Base-by-base conservation (phyloP, 2,797 vertebrate species). In the Tangara arthus region DNA sequence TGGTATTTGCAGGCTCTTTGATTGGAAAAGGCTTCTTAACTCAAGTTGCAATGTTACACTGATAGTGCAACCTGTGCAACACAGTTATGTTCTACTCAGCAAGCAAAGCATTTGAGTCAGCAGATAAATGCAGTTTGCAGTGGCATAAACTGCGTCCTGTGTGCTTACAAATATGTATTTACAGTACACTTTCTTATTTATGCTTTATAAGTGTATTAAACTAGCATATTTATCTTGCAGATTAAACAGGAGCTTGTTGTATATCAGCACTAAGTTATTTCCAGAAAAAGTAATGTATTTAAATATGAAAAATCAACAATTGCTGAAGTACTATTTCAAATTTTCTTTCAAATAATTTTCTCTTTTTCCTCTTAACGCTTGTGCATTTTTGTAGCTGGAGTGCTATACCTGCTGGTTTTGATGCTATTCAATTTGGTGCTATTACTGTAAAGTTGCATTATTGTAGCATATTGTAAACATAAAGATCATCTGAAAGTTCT, bases 251-350 rank as follows among this genome's bases (percentile, higher is more conserved):
- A 80, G 9, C 13, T 91, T 68, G 15, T 78, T 90, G 21, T 79
- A 35, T 41, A 65, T 65, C 37, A 71, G 57, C 20, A 63, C 73
- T 57, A 94, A 83, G 30, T 92, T 53, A 64, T 91, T 97, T 93
- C 60, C 80, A 90, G 77, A 41, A 69, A 95, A 94, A 41, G 4
- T 42, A 28, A 84, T 88, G 71, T 76, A 96, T 91, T 96, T 90
- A 84, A 68, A 87, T 95, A 47, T 70, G 28, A 69, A 94, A 96
- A 84, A 65, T 75, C 78, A 95, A 80, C 6, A 24, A 57, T 90
- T 94, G 41, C 47, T 81, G 35, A 91, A 50, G 55, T 71, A 59
- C 72, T 86, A 50, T 94, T 97, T 96, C 30, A 81, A 79, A 87
- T 76, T 85, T 95, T 92, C 9, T 93, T 90, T 83, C 15, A 85